These are phyloP conservation scores for Nasua narica DNA, from an alignment of 2,797 vertebrate genomes.

Conservation along the genomic window DNA sequence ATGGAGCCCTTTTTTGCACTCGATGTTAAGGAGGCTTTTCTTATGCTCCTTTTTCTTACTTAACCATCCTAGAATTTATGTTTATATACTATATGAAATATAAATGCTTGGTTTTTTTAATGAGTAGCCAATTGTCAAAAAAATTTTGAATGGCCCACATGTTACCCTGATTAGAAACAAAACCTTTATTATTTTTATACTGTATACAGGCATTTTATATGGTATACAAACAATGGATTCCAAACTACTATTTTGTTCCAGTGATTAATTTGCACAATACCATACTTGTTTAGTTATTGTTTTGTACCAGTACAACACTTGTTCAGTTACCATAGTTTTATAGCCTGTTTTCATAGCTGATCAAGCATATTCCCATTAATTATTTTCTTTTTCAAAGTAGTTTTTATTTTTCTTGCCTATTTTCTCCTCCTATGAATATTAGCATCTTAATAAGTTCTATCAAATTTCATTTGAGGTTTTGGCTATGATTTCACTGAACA, in stretches of 20 bases:
- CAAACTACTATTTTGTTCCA: not conserved
- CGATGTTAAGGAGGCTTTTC: not conserved
- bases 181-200: not conserved
- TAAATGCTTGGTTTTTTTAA: not conserved
- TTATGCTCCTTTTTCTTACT: not conserved
- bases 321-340: not conserved
- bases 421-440: not conserved
- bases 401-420: not conserved
- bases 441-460: not conserved
- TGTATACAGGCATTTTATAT: not conserved
- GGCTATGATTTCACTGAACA: not conserved
- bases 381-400: not conserved
- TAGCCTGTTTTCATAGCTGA: not conserved
- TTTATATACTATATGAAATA: not conserved
- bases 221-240: not conserved
- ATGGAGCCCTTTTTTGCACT: not conserved
- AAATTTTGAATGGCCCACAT: not conserved
- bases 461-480: not conserved
- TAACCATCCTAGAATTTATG: not conserved
- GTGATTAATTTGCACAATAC: not conserved
- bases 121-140: not conserved
- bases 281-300: not conserved
- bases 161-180: not conserved
- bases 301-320: not conserved
- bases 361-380: not conserved